Conservation (phyloP, 2,797 vertebrate genomes). For the Liparis tanakae region DNA sequence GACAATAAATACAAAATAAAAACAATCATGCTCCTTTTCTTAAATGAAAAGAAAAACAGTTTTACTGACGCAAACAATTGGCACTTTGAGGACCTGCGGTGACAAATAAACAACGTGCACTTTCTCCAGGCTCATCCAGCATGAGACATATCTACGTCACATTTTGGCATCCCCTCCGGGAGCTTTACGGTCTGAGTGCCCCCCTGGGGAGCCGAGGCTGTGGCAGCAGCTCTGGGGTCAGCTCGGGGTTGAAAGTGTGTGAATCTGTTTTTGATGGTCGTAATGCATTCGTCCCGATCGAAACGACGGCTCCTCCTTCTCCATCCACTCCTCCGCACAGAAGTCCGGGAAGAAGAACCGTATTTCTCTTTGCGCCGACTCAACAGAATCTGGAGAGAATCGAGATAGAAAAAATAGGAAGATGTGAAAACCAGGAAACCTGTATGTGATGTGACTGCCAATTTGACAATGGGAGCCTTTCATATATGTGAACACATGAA, state of each 20-base stretch:
- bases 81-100: neutral
- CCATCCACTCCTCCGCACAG: slow-evolving; percentile 83
- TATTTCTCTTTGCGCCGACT: slow-evolving; percentile 93
- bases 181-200: neutral
- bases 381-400: slow-evolving; percentile 85
- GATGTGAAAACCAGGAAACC: neutral
- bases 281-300: slow-evolving; percentile 76
- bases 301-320: slow-evolving; percentile 84
- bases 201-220: neutral
- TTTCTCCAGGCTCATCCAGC: neutral
- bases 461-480: neutral
- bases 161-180: neutral
- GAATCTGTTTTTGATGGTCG: slow-evolving; percentile 76
- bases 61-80: slow-evolving; percentile 3
- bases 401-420: neutral
- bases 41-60: neutral
- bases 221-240: slow-evolving; percentile 49
- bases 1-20: slow-evolving; percentile 45
- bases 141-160: neutral
- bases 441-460: neutral
- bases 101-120: slow-evolving; percentile 4
- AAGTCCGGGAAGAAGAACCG: slow-evolving; percentile 95
- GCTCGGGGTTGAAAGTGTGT: slow-evolving; percentile 61
- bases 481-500: neutral
- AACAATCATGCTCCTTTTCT: neutral